Conservation (phyloP, 2,797 vertebrate species). For the Muscicapa comitata region DNA sequence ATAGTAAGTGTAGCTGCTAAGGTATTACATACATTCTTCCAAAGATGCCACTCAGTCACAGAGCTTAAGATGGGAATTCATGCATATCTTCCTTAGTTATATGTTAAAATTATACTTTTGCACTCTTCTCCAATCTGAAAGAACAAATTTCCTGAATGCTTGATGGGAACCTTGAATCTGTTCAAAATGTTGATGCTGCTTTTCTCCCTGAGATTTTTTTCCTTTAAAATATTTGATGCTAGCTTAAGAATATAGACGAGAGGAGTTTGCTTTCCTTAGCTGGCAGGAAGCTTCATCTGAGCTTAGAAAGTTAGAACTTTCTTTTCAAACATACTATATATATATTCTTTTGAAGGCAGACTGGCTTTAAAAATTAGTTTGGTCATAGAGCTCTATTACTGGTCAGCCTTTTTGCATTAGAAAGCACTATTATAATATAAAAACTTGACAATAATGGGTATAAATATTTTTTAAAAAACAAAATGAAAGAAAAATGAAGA, state of each 20-base stretch:
- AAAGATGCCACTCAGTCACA: background rate
- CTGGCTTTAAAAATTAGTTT: background rate
- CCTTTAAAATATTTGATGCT: background rate
- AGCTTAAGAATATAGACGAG: background rate
- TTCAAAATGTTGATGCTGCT: background rate
- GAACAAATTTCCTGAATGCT: background rate
- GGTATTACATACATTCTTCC: background rate
- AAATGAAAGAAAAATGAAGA: background rate
- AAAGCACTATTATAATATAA: background rate
- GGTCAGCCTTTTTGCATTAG: background rate
- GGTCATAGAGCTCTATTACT: background rate
- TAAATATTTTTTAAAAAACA: background rate
- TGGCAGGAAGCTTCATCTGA: background rate
- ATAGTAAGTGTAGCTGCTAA: background rate
- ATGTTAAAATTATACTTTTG: background rate
- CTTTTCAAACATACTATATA: background rate
- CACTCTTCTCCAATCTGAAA: background rate
- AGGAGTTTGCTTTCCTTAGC: background rate
- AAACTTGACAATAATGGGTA: background rate
- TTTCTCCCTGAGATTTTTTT: background rate
- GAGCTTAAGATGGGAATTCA: background rate
- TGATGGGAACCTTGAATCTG: background rate
- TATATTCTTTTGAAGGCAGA: background rate
- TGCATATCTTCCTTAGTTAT: background rate
- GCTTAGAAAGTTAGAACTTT: background rate